Conservation (phyloP, 2,797 vertebrate species). For the Oryzias dopingdopingensis region DNA sequence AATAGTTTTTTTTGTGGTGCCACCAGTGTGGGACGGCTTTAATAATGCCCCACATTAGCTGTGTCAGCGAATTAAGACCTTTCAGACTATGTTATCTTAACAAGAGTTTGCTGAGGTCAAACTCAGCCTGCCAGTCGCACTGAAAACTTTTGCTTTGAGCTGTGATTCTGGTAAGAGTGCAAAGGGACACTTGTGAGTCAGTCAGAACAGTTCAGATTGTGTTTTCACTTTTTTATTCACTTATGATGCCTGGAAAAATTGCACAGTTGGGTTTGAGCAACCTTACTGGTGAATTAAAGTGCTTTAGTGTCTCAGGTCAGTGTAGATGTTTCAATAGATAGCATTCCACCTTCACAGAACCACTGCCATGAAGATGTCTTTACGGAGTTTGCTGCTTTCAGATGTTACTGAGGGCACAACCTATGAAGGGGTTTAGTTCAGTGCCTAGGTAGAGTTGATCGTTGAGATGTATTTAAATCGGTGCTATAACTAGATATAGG, state of each 20-base stretch:
- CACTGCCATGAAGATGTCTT: conserved; percentile 34
- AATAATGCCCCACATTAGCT: conserved; percentile 14
- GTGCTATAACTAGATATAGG: conserved; percentile 65
- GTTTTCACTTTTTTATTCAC: conserved; percentile 35
- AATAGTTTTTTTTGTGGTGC: conserved; percentile 3
- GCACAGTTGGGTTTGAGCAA: conserved; percentile 13
- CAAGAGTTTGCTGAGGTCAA: conserved; percentile 6
- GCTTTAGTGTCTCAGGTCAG: conserved; percentile 77
- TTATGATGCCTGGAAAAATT: conserved; percentile 51
- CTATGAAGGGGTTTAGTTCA: conserved; percentile 41
- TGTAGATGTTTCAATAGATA: conserved; percentile 41
- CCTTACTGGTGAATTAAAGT: conserved; percentile 60
- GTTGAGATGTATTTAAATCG: conserved; percentile 37
- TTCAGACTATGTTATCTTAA: conserved; percentile 1
- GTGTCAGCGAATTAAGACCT: conserved; percentile 23
- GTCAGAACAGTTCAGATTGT: conserved; percentile 24
- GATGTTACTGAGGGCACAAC: conserved; percentile 59
- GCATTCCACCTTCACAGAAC: conserved; percentile 60
- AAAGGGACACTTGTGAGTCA: conserved; percentile 14
- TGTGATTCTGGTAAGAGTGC: conserved; percentile 33
- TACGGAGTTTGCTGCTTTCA: conserved; percentile 35
- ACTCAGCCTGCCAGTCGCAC: conserved; percentile 12
- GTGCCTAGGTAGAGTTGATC: conserved; percentile 61
- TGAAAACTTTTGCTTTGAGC: conserved; percentile 11
- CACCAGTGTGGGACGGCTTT: neutral